Percentiles rank a stretch among this genome's conserved stretches.
Conservation (phyloP, 2,888 invertebrate species). For the Drosophila macrospina region DNA sequence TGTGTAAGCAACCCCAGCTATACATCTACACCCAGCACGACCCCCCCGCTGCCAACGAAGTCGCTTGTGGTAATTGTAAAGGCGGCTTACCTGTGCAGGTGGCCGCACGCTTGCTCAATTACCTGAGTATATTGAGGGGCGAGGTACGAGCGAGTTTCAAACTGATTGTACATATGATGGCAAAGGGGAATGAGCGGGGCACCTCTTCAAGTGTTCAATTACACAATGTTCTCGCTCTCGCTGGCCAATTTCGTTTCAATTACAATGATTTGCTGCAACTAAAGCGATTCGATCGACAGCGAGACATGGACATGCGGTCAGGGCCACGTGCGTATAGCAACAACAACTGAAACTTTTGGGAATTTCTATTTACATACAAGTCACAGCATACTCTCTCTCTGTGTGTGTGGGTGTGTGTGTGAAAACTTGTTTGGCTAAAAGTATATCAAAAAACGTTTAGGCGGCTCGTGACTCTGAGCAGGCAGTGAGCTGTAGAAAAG, state of each 20-base stretch:
- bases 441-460: slow-evolving; percentile 55
- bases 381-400: slow-evolving; percentile 13
- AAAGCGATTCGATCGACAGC: slow-evolving; percentile 35
- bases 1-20: background rate
- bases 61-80: slow-evolving; percentile 38
- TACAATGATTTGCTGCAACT: slow-evolving; percentile 55
- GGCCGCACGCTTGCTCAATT: slow-evolving; percentile 47
- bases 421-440: slow-evolving; percentile 38
- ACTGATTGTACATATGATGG: background rate
- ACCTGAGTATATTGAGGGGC: slow-evolving; percentile 5
- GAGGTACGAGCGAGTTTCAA: background rate
- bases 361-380: slow-evolving; percentile 44
- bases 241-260: slow-evolving; percentile 65
- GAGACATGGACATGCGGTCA: slow-evolving; percentile 49
- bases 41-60: background rate
- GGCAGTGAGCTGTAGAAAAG: slow-evolving; percentile 27
- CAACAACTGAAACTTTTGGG: slow-evolving; percentile 8
- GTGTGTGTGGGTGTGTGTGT: background rate
- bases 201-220: too few species aligned
- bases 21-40: background rate
- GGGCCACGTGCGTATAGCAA: slow-evolving; percentile 43
- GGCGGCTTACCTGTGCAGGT: slow-evolving; percentile 25
- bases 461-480: slow-evolving; percentile 30
- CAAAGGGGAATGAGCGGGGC: background rate
- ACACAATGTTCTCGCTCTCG: too few species aligned